Percentiles rank a stretch among this genome's conserved stretches.
Conservation (phyloP, 2,113 vertebrate species). For the Carassius auratus region DNA sequence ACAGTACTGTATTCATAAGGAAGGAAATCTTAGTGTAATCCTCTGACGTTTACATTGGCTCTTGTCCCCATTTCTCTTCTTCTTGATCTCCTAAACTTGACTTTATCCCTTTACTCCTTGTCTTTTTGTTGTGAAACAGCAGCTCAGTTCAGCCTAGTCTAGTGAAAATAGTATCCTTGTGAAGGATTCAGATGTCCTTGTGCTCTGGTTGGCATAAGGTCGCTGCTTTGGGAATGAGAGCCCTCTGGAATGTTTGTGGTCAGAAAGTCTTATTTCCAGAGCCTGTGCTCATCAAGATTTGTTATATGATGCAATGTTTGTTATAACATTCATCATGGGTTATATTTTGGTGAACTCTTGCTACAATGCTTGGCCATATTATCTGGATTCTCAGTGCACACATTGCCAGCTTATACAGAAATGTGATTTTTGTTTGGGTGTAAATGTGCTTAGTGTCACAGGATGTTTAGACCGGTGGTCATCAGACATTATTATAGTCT, state of each 20-base stretch:
- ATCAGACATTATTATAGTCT: background rate
- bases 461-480: background rate
- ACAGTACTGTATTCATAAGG: too few relatives aligned
- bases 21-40: background rate
- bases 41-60: background rate
- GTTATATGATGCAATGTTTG: background rate
- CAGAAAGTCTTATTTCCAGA: background rate
- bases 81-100: slow-evolving; percentile 2
- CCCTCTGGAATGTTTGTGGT: slow-evolving; percentile 29
- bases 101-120: background rate
- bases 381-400: background rate
- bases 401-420: background rate
- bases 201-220: background rate
- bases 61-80: background rate
- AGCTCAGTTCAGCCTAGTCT: background rate
- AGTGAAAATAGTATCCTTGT: slow-evolving; percentile 22
- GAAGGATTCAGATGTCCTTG: slow-evolving; percentile 14
- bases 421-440: background rate
- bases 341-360: background rate
- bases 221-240: background rate
- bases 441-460: background rate
- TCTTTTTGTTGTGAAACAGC: slow-evolving; percentile 28
- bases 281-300: background rate
- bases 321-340: background rate
- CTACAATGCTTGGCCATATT: too few relatives aligned